Evolutionary conservation across 2,113 vertebrate genomes (phyloP).

Genomic region (Etia nguti): DNA sequence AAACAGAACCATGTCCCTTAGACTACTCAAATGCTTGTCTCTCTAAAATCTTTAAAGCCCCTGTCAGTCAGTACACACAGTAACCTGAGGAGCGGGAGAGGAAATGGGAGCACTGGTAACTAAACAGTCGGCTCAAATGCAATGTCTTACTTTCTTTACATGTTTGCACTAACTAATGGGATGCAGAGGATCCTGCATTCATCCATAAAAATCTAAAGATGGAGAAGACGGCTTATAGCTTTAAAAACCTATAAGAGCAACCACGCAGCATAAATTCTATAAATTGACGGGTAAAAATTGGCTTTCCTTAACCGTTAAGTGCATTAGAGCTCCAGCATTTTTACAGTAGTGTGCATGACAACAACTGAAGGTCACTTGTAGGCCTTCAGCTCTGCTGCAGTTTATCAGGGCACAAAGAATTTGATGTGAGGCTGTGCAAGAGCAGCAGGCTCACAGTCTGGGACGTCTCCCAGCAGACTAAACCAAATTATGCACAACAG

Average conservation of each 20-base stretch:
- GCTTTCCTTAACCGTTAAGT: neutral
- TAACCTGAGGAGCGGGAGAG: neutral
- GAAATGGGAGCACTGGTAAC: constrained; percentile 10
- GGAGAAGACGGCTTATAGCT: neutral
- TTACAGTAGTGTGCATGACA: neutral
- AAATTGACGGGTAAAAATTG: neutral
- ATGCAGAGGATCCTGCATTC: neutral
- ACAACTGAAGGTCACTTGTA: neutral
- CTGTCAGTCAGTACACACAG: neutral
- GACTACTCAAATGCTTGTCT: neutral
- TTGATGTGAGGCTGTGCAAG: neutral
- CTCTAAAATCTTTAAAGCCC: neutral
- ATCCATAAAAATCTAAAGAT: neutral
- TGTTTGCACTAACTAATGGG: neutral
- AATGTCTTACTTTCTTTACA: neutral
- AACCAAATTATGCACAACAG: neutral
- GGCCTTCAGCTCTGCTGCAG: neutral
- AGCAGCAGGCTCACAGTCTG: neutral
- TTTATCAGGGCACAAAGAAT: constrained; percentile 5
- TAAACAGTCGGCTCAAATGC: neutral
- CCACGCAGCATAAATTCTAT: neutral
- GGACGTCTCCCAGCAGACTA: neutral
- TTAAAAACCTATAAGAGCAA: neutral
- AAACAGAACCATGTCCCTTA: neutral
- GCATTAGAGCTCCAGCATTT: neutral